Base-by-base conservation (phyloP, 2,797 vertebrate species). In the Australoheros facetus region DNA sequence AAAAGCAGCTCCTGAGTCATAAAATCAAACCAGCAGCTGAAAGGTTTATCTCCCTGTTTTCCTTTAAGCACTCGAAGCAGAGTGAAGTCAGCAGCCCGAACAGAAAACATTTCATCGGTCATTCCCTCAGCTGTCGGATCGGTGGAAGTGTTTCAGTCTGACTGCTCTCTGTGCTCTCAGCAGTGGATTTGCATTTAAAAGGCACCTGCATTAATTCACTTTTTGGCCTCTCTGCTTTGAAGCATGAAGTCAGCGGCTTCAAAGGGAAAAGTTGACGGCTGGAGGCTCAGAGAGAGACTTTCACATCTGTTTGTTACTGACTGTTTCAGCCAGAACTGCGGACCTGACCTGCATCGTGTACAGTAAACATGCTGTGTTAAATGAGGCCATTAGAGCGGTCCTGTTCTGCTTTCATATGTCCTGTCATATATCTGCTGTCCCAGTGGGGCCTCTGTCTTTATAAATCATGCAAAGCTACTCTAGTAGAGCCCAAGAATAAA, bases 171-270 rank as follows among this genome's bases (percentile, higher is more conserved):
- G 14, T 73, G 71, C 21, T 32, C 60, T 56, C 14, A n/a, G 26
- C 3, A 0, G 4, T 54, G 58, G 57, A n/a, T 58, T 81, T 62
- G 5, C 39, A 34, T 58, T 71, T 75, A 28, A 74, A 73, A 64
- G 64, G 54, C 32, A 9, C 21, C 32, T 19, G 56, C 75, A 5
- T n/a, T 73, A 8, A 77, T 70, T 3, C 73, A 3, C 21, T 11
- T 45, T 39, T 72, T 57, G 79, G 53, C 53, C 26, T 55, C 64
- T 75, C n/a, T 8, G 39, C 62, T 78, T 62, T 71, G 72, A 71
- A 56, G 71, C 60, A 8, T 16, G 71, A 73, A 64, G 16, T 48
- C 45, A 48, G 45, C 0, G 7, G 48, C 48, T 53, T 53, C 48
- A 53, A n/a, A n/a, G 48, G 48, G 17, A 53, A 7, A 53, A n/a